These are phyloP conservation scores for Graptemys geographica DNA, from an alignment of 2,797 vertebrate species.

Conservation along the genomic window DNA sequence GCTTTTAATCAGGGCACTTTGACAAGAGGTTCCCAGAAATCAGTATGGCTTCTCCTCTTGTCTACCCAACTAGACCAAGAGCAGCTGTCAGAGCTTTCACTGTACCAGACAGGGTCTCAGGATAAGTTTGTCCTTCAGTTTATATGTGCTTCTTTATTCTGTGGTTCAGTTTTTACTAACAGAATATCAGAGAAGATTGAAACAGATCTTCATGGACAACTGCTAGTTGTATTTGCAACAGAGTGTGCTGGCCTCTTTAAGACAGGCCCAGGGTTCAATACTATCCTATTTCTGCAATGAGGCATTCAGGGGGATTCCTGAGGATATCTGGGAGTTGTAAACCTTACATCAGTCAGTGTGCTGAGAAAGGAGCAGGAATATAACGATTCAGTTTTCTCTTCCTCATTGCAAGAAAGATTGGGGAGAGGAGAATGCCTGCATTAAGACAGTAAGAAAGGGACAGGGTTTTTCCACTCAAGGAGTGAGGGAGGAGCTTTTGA, in stretches of 20 bases:
- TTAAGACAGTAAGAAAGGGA: not conserved
- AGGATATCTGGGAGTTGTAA: not conserved
- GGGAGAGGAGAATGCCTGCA: not conserved
- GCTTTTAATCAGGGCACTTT: not conserved
- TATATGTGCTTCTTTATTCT: not conserved
- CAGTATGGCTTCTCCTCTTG: not conserved
- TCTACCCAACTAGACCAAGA: not conserved
- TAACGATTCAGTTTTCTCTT: not conserved
- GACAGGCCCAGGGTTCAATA: not conserved
- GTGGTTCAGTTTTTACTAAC: not conserved
- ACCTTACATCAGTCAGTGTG: not conserved
- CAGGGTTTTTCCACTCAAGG: not conserved
- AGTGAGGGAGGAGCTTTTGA: not conserved
- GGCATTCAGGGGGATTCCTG: not conserved
- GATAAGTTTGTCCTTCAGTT: not conserved
- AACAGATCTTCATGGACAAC: not conserved
- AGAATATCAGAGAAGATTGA: not conserved
- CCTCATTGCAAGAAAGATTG: too few relatives aligned
- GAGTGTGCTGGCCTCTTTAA: not conserved
- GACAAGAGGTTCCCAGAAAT: not conserved
- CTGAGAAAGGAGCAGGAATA: not conserved
- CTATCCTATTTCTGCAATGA: not conserved
- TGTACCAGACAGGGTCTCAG: not conserved
- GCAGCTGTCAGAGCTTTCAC: not conserved
- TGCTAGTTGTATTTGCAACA: not conserved